These are phyloP conservation scores for Melinopterus prodromus DNA, from an alignment of 2,888 invertebrate genomes.

Conservation along the genomic window DNA sequence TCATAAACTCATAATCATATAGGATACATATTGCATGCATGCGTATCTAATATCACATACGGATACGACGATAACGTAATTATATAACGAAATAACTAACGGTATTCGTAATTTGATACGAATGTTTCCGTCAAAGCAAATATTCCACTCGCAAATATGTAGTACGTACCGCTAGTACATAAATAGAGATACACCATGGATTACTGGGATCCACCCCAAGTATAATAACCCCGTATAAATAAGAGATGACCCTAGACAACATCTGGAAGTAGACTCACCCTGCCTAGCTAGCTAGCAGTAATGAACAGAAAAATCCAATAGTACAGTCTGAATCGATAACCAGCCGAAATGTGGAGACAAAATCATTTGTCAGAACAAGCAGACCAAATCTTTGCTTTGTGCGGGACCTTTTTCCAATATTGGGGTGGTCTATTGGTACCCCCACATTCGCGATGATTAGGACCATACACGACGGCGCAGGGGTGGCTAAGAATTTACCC, in stretches of 20 bases:
- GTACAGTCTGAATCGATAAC: neutral
- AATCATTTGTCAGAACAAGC: neutral
- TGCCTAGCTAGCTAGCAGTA: neutral
- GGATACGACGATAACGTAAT: neutral
- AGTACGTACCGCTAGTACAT: neutral
- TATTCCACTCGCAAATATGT: neutral
- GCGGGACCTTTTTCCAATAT: neutral
- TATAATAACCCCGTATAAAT: neutral
- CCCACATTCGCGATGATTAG: neutral
- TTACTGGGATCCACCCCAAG: neutral
- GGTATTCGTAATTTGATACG: neutral
- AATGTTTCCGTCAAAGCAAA: neutral
- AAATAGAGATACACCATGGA: neutral
- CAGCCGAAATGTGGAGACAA: neutral
- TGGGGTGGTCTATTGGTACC: neutral
- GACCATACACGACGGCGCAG: neutral
- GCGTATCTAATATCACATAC: neutral
- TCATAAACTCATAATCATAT: no score
- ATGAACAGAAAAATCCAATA: constrained; percentile 4
- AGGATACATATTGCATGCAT: neutral
- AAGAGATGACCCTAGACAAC: constrained; percentile 4
- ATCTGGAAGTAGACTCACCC: constrained; percentile 4
- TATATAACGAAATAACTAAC: neutral
- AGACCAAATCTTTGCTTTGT: constrained; percentile 4
- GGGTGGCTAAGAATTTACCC: neutral